These are phyloP conservation scores for Phenacoccus solenopsis DNA, from an alignment of 1,140 invertebrate genomes.

Conservation along the genomic window DNA sequence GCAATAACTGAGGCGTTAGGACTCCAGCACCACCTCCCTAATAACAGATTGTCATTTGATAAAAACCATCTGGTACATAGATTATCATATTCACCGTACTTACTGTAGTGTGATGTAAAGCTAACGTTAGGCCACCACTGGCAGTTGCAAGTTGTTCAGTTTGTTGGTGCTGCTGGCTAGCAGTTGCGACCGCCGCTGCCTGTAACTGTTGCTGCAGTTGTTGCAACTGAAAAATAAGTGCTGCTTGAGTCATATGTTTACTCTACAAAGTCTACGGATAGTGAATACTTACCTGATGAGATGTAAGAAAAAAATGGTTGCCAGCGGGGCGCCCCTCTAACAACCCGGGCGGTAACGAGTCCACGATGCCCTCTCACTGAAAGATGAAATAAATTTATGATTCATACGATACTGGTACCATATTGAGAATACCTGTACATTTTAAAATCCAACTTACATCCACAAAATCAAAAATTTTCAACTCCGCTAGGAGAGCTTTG, in stretches of 20 bases:
- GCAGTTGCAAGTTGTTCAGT: conserved; percentile 26
- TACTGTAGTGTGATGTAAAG: conserved; percentile 33
- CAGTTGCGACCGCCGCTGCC: conserved; percentile 34
- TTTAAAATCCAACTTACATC: conserved; percentile 4
- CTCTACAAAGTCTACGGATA: not conserved
- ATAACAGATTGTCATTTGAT: not conserved
- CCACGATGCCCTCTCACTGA: conserved; percentile 38
- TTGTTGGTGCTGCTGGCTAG: conserved; percentile 39
- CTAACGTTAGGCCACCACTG: conserved; percentile 38
- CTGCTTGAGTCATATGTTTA: conserved; percentile 18
- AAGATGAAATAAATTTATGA: too few relatives aligned
- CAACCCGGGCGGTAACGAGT: conserved; percentile 33
- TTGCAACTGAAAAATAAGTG: conserved; percentile 34
- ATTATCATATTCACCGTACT: not conserved
- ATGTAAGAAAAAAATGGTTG: conserved; percentile 42
- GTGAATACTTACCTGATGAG: conserved; percentile 42
- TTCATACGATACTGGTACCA: too few relatives aligned
- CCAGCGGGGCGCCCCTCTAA: conserved; percentile 41
- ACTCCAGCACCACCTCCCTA: conserved; percentile 26
- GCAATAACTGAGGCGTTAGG: conserved; percentile 24
- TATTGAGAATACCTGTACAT: too few relatives aligned
- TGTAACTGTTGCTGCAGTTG: conserved; percentile 36
- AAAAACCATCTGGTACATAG: not conserved
- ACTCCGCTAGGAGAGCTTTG: not conserved
- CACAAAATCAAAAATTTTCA: conserved; percentile 5